A percentile compares a stretch with the other conserved stretches of the same genome.
These are phyloP conservation scores for Bibio marci DNA, from an alignment of 2,888 invertebrate species.

Conservation along the genomic window DNA sequence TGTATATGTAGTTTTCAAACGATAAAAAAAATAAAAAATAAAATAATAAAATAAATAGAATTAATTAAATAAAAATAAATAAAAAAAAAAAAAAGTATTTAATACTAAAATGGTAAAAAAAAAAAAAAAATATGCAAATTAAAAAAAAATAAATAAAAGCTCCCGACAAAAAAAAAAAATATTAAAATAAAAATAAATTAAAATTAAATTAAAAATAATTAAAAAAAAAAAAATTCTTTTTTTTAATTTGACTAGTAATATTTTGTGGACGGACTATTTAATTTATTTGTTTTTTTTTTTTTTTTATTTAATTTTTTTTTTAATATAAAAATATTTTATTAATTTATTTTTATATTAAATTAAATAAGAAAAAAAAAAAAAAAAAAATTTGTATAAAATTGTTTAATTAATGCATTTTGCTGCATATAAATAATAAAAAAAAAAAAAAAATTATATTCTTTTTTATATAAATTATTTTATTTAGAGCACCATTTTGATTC, in stretches of 20 bases:
- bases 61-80: no score
- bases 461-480: no score
- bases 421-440: no score
- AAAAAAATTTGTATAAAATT: no score
- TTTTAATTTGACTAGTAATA: slow-evolving; percentile 11
- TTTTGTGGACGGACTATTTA: slow-evolving; percentile 9
- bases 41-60: no score
- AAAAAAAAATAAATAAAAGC: slow-evolving; percentile 3
- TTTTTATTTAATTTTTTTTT: slow-evolving; percentile 7
- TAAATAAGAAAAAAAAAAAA: no score
- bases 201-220: slow-evolving; percentile 7
- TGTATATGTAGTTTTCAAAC: no score
- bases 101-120: slow-evolving; percentile 10
- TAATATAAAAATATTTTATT: slow-evolving; percentile 4
- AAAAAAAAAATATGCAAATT: slow-evolving; percentile 7
- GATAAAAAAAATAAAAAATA: no score
- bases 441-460: no score
- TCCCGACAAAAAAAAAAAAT: slow-evolving; percentile 1
- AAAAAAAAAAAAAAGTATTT: slow-evolving; percentile 10
- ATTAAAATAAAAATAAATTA: slow-evolving; percentile 7
- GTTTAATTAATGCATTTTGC: no score
- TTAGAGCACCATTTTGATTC: slow-evolving; percentile 20
- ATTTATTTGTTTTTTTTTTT: background rate
- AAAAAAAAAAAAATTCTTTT: slow-evolving; percentile 9
- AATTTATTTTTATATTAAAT: no score